phyloP scores from a whole-genome alignment of 1,140 invertebrate genomes.

The Saccostrea glomerata region DNA sequence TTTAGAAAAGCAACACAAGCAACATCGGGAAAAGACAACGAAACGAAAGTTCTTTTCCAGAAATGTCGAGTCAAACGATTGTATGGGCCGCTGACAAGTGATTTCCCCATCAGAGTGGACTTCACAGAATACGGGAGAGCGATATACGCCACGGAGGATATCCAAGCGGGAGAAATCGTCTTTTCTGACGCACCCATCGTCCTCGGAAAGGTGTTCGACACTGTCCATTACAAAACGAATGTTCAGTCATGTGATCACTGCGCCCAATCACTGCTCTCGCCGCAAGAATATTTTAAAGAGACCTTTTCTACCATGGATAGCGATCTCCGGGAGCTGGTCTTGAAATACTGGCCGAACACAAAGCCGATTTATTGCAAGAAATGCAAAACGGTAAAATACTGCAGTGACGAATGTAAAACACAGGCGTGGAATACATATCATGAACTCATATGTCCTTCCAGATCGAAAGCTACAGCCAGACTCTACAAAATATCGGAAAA shows the following conservation, averaged over 20 bases:
- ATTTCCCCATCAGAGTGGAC: constrained; percentile 69
- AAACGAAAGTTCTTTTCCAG: constrained; percentile 71
- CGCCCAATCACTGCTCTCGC: constrained; percentile 66
- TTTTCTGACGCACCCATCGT: constrained; percentile 70
- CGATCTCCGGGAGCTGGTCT: constrained; percentile 57
- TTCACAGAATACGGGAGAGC: constrained; percentile 71
- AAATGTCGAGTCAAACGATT: constrained; percentile 71
- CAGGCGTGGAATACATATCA: constrained; percentile 71
- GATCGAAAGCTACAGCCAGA: constrained; percentile 60
- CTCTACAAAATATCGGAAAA: constrained; percentile 69
- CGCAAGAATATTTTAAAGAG: constrained; percentile 68
- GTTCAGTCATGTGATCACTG: constrained; percentile 70
- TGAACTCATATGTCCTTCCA: constrained; percentile 69
- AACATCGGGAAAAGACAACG: constrained; percentile 60
- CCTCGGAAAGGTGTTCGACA: constrained; percentile 57
- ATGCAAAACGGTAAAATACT: constrained; percentile 70
- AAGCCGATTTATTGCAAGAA: constrained; percentile 59
- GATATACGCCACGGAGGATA: constrained; percentile 66
- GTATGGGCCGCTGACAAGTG: constrained; percentile 70
- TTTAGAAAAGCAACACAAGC: constrained; percentile 67
- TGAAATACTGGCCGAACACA: constrained; percentile 68
- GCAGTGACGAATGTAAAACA: constrained; percentile 65
- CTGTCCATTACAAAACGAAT: constrained; percentile 37
- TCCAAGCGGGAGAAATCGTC: constrained; percentile 61
- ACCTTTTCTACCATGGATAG: constrained; percentile 49